Conservation (phyloP, 2,888 invertebrate species). For the Aporophyla nigra region DNA sequence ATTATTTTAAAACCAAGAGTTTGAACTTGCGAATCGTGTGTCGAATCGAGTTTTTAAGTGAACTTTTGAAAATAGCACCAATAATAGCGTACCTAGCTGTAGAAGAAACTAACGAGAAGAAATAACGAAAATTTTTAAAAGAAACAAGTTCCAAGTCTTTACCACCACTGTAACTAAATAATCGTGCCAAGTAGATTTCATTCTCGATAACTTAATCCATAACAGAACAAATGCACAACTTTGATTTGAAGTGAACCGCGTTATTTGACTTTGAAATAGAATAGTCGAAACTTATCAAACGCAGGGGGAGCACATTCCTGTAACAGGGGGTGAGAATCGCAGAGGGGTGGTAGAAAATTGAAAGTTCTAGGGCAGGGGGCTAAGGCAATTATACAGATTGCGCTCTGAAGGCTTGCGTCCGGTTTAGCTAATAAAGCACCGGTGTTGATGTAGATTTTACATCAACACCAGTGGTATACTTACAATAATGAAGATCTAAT, state of each 20-base stretch:
- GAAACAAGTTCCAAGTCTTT: not conserved
- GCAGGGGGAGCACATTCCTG: conserved; percentile 64
- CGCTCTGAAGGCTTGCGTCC: conserved; percentile 67
- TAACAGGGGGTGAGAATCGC: conserved; percentile 61
- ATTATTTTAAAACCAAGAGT: not conserved
- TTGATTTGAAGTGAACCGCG: conserved; percentile 10
- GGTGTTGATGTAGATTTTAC: conserved; percentile 19
- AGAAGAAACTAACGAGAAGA: not conserved
- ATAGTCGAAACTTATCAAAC: conserved; percentile 69
- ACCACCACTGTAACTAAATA: conserved; percentile 4
- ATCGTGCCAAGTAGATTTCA: conserved; percentile 10
- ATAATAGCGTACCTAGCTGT: not conserved
- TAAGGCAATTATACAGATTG: conserved; percentile 74
- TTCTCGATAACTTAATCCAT: not conserved
- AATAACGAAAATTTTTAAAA: not conserved
- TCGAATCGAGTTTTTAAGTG: not conserved
- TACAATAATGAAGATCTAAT: not conserved
- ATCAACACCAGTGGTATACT: conserved; percentile 18
- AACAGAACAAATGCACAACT: conserved; percentile 27
- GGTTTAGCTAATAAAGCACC: conserved; percentile 64
- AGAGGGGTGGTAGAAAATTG: conserved; percentile 68
- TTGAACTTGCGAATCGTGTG: not conserved
- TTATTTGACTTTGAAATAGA: conserved; percentile 56
- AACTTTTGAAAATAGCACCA: not conserved
- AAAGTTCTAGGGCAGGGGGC: conserved; percentile 75